These are phyloP conservation scores for Hydra vulgaris DNA, from an alignment of 30 jellyfish, hydroid and myxozoan genomes.

Conservation along the genomic window DNA sequence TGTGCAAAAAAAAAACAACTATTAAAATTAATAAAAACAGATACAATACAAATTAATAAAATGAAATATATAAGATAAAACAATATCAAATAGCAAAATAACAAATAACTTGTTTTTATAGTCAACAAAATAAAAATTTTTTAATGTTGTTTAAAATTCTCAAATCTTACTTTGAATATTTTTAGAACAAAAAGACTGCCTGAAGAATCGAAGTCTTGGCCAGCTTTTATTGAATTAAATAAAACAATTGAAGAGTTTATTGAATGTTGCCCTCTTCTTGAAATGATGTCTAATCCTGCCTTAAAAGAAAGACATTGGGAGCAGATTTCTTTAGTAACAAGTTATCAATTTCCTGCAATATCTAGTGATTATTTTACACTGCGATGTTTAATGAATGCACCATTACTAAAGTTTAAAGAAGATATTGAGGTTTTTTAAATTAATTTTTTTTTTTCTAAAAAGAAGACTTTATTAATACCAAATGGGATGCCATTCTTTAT, in stretches of 20 bases:
- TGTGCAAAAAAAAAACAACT: no score
- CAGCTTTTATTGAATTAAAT: conserved; percentile 63
- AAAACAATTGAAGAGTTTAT: conserved; percentile 62
- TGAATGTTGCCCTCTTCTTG: conserved; percentile 77
- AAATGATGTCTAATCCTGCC: conserved; percentile 76
- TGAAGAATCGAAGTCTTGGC: conserved; percentile 68
- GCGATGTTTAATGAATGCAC: conserved; percentile 72
- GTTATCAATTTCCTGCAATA: conserved; percentile 49
- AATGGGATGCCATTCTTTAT: not conserved
- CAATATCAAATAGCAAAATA: no score
- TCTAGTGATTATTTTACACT: conserved; percentile 46
- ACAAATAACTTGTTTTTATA: no score
- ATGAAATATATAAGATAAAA: no score
- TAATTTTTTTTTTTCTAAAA: not conserved
- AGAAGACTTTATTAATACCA: not conserved
- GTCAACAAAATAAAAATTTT: no score
- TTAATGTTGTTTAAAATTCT: no score
- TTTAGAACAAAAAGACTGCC: conserved; percentile 61
- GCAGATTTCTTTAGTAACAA: conserved; percentile 48
- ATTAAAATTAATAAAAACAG: no score
- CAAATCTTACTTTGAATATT: no score
- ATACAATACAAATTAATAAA: no score
- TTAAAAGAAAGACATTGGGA: conserved; percentile 74
- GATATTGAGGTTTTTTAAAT: conserved; percentile 64
- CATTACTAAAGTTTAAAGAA: conserved; percentile 53